Conservation (phyloP, 2,797 vertebrate genomes). For the Valencia hispanica region DNA sequence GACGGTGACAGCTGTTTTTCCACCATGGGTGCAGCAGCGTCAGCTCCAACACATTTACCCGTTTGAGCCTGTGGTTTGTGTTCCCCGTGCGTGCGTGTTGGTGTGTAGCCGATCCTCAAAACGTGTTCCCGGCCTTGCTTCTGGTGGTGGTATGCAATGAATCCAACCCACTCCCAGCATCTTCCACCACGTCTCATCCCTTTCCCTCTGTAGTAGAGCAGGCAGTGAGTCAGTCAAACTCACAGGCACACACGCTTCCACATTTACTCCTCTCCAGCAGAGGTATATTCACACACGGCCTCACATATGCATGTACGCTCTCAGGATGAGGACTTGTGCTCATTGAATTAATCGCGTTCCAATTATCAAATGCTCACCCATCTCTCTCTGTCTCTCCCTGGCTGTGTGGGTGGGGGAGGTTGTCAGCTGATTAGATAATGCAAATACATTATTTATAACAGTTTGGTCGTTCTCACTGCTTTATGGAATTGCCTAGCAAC, state of each 20-base stretch:
- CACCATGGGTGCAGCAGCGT: not conserved
- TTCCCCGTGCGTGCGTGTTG: constrained; percentile 9
- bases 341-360: constrained; percentile 75
- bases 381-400: constrained; percentile 12
- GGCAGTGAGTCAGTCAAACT: constrained; percentile 54
- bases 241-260: constrained; percentile 34
- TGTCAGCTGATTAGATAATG: constrained; percentile 85
- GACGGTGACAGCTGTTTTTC: constrained; percentile 48
- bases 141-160: constrained; percentile 51
- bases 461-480: constrained; percentile 76
- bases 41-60: constrained; percentile 18
- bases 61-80: constrained; percentile 29
- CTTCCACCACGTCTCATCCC: constrained; percentile 53
- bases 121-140: constrained; percentile 40
- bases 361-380: constrained; percentile 70
- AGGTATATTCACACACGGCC: constrained; percentile 54
- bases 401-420: constrained; percentile 66
- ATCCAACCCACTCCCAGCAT: constrained; percentile 70
- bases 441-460: constrained; percentile 88
- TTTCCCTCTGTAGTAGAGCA: constrained; percentile 37
- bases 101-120: constrained; percentile 49
- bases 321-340: constrained; percentile 71
- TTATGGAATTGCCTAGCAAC: constrained; percentile 87
- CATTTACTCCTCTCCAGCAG: constrained; percentile 35
- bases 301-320: constrained; percentile 59